These are phyloP conservation scores for Sterrhoptilus dennistouni DNA, from an alignment of 2,113 vertebrate genomes.

Conservation along the genomic window DNA sequence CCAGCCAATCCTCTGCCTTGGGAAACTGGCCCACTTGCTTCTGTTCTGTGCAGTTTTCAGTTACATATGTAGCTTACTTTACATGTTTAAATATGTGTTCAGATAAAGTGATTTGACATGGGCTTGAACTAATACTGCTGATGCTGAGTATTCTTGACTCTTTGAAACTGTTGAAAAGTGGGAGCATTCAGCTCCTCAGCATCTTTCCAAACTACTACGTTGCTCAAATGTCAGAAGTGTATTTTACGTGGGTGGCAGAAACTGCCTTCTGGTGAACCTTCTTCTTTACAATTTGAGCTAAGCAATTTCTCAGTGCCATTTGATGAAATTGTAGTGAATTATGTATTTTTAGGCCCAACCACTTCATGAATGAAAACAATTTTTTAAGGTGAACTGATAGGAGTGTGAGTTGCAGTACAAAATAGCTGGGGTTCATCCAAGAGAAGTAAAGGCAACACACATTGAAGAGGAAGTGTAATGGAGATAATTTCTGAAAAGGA, in stretches of 20 bases:
- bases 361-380: neutral
- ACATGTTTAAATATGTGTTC: neutral
- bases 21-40: neutral
- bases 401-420: neutral
- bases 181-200: neutral
- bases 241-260: neutral
- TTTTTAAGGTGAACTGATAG: neutral
- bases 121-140: neutral
- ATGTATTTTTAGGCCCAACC: neutral
- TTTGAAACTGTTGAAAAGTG: neutral
- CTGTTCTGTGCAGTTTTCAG: neutral
- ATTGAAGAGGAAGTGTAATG: neutral
- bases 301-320: neutral
- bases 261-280: neutral
- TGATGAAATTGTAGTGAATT: neutral
- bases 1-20: neutral
- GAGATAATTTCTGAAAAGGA: neutral
- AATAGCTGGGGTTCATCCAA: neutral
- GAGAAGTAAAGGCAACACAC: neutral
- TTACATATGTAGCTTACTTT: neutral
- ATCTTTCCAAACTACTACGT: neutral
- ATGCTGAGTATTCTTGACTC: neutral
- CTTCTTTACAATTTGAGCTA: neutral
- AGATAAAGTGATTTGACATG: neutral
- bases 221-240: neutral